Base-by-base conservation (phyloP, 1,140 invertebrate species). In the Ridgeia piscesae region DNA sequence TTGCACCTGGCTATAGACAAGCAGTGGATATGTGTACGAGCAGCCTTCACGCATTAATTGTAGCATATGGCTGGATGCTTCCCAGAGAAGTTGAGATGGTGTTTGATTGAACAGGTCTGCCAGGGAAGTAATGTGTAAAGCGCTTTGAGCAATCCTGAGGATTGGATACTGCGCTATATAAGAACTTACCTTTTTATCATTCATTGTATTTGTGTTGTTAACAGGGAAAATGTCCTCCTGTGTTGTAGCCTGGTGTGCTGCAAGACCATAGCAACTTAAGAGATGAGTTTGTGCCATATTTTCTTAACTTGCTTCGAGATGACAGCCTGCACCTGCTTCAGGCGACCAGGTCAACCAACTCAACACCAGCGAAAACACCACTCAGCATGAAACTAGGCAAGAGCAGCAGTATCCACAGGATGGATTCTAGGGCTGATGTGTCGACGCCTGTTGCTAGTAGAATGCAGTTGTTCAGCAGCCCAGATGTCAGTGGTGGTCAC, bases 241-340 rank as follows among this genome's bases (percentile, higher is more conserved):
- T 42, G 42, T 42, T 42, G 4, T 11, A 77, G 27, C 58, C 58
- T 27, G 89, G 17, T 31, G 89, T 90, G 6, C n/a, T 90, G 35
- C 89, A 90, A 90, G 21, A 90, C 34, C 17, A 17, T 8, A 42
- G 6, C 11, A 33, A 33, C 21, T 34, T 42, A 34, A 90, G 35
- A 90, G 89, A 34, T 90, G 94, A 94, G 91, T 94, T 94, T 93
- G 93, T 94, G 77, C 94, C 94, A 21, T 94, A 93, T 58, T 94
- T 94, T 91, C 88, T 94, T 0, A 94, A 94, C 92, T 94, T 94
- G 77, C 91, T 94, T n/a, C 89, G 94, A 35, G 94, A 94, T 92
- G 92, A 94, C 88, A 94, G 93, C 33, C 91, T 93, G 4, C 94
- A 94, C 91, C 90, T 94, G 11, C 92, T 94, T 17, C 94, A 94